These are phyloP conservation scores for Trichonephila inaurata DNA, from an alignment of 1,140 invertebrate genomes.

Conservation along the genomic window DNA sequence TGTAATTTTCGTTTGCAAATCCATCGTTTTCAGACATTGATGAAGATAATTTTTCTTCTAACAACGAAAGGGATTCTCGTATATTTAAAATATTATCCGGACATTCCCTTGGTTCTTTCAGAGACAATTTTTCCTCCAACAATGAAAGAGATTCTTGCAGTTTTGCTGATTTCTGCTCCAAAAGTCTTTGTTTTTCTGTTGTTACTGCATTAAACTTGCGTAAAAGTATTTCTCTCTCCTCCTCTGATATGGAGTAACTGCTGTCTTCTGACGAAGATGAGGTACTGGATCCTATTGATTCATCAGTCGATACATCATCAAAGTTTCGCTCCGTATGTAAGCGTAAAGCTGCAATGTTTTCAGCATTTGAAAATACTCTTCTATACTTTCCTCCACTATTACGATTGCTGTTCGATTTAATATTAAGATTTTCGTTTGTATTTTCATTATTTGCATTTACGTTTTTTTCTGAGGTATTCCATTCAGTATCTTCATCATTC, in stretches of 20 bases:
- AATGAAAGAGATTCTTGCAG: neutral
- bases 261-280: neutral
- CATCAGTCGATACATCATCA: neutral
- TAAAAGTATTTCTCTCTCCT: neutral
- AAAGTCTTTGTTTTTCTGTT: no score
- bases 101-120: neutral
- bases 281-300: neutral
- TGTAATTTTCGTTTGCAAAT: neutral
- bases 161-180: no score
- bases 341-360: no score
- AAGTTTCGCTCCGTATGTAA: neutral
- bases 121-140: neutral
- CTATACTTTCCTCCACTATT: neutral
- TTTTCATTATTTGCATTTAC: neutral
- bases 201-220: neutral
- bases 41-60: no score
- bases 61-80: no score
- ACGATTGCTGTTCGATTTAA: neutral
- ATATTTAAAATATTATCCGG: no score
- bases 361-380: neutral
- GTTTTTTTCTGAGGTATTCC: neutral
- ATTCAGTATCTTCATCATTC: neutral
- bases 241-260: neutral
- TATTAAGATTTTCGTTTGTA: neutral
- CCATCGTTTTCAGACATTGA: no score